Evolutionary conservation across 2,113 vertebrate species (phyloP), one percentile per base, ranked within the genome.

Genomic region (Mormyrus iriodes): DNA sequence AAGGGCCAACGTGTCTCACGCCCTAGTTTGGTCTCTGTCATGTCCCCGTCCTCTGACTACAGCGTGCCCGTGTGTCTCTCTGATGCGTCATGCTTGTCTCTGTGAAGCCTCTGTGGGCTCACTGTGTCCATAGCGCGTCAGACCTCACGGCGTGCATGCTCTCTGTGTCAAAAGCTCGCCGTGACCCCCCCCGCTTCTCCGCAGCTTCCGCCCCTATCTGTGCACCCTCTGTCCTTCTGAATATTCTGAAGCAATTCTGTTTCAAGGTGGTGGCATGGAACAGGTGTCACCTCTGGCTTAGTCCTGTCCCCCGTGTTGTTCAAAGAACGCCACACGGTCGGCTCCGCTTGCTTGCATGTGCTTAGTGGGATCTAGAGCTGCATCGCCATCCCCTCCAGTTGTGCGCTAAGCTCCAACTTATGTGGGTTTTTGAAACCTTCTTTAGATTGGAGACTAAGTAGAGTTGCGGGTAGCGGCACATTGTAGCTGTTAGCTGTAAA

Each of bases 181-280:
- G 93, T 94, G 94, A 88, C 90, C 85, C 93, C 91, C 93, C 90
- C 87, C 93, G 97, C 97, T 97, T 97, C 94, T 96, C 96, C 95
- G 96, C 97, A 97, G 97, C 97, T 96, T 97, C 93, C 95, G 94
- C 96, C 96, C 95, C 96, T 97, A 96, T 91, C 93, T 92, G 94
- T 93, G 95, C 92, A 94, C 93, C 95, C 21, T 97, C 94, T 95
- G 95, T 97, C 96, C 98, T 97, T 97, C 96, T 96, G 98, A 99
- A 99, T 99, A 98, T 99, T 99, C 98, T 99, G 98, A 99, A 99
- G 98, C 98, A 99, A 97, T 99, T 99, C 98, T 99, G 98, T 99
- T 99, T 99, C 97, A 99, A 98, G 98, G 96, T 96, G 98, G 98
- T 99, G 98, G 98, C 98, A 99, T 99, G 98, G 98, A 99, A 99